A percentile compares a stretch with the other conserved stretches of the same genome.
Evolutionary conservation across 2,113 vertebrate species (phyloP).

Genomic region (Gobio gobio): DNA sequence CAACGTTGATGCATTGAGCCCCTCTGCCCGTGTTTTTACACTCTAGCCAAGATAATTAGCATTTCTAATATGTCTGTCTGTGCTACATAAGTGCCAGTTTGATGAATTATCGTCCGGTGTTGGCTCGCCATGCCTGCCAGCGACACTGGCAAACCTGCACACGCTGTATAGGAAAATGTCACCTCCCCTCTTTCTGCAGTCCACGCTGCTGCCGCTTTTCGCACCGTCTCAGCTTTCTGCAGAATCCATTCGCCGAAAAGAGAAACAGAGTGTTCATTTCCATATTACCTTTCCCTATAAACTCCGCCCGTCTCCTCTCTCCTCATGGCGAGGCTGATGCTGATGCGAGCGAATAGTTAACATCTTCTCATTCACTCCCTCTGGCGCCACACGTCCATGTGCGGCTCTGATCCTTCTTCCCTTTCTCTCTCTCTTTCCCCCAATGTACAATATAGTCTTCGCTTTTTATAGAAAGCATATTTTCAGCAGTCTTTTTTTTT

Average conservation of each 20-base stretch:
- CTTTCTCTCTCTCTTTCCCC: background rate
- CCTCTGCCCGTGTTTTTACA: background rate
- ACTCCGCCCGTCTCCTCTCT: constrained; percentile 29
- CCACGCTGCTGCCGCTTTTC: constrained; percentile 8
- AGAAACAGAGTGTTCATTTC: constrained; percentile 35
- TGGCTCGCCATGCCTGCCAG: constrained; percentile 21
- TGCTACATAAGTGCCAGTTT: constrained; percentile 10
- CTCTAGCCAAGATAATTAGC: background rate
- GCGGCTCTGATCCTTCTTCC: background rate
- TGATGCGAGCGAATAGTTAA: constrained; percentile 54
- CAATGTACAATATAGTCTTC: background rate
- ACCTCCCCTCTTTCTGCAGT: constrained; percentile 55
- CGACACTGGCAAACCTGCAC: background rate
- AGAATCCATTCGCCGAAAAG: constrained; percentile 21
- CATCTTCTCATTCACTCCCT: constrained; percentile 54
- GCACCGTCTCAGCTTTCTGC: constrained; percentile 25
- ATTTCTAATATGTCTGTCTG: constrained; percentile 3
- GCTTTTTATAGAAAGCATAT: background rate
- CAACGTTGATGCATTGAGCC: background rate
- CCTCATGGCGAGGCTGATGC: constrained; percentile 42
- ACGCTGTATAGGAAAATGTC: constrained; percentile 23
- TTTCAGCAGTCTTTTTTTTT: background rate
- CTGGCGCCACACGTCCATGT: constrained; percentile 17
- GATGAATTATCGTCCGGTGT: constrained; percentile 13
- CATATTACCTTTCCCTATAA: constrained; percentile 33